Base-by-base conservation (phyloP, 1,140 invertebrate species). In the Zaprionus kolodkinae region DNA sequence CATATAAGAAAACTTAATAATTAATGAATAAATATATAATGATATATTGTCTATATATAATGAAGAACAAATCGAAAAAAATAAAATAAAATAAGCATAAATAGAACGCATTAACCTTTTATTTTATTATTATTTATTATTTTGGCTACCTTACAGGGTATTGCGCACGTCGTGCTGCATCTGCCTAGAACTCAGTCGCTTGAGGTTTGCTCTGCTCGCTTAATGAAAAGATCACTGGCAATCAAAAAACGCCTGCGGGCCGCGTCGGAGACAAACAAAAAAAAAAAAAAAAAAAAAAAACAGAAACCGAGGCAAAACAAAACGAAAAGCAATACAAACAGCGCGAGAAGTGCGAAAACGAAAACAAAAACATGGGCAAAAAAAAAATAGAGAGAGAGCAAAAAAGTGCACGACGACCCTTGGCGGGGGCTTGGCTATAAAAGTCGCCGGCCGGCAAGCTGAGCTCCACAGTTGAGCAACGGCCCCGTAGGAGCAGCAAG, bases 151-250 rank as follows among this genome's bases (percentile, higher is more conserved):
- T 45, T 45, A 45, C n/a, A 45, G 40, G 40, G 40, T 45, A 45
- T 45, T 2, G n/a, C n/a, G 7, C n/a, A 2, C 13, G 38, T 40
- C 38, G 6, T 10, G 15, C 3, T 17, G 15, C 15, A 7, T 9
- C 3, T 17, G 45, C 10, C n/a, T 45, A 45, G 40, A 45, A 50
- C 45, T 9, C 10, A 25, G 10, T 55, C 27, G 13, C 35, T 48
- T 62, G 10, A 21, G 56, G 43, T 65, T 64, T 59, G n/a, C 63
- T 55, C 55, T 40, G 57, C 56, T 96, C 78, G 68, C 60, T 76
- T 76, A 76, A 72, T 79, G 60, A 64, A 79, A 79, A 72, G 73
- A 79, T 79, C 77, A 63, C 52, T 50, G 73, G 56, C 59, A 76
- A 76, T 76, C 67, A 71, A 71, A 71, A 71, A 78, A 62, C 45